Evolutionary conservation across 2,797 vertebrate genomes (phyloP).

Genomic region (Uromys caudimaculatus): DNA sequence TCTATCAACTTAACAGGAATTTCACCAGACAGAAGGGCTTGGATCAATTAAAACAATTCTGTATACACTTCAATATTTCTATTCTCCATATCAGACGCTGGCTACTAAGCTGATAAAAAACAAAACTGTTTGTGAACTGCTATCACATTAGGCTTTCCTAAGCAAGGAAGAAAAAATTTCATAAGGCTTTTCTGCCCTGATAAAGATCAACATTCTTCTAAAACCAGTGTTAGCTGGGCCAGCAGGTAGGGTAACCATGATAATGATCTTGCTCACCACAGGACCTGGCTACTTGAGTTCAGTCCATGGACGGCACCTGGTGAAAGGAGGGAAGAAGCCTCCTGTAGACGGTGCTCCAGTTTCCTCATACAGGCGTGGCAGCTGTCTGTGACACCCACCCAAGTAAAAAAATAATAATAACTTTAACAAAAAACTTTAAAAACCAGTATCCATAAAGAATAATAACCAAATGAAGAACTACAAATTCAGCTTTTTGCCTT

Average conservation of each 20-base stretch:
- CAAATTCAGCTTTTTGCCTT: background rate
- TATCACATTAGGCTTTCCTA: background rate
- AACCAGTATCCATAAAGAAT: background rate
- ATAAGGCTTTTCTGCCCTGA: background rate
- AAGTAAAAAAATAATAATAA: background rate
- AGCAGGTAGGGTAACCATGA: rapidly evolving
- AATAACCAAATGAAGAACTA: background rate
- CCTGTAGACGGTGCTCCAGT: background rate
- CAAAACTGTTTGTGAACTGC: background rate
- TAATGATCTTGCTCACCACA: background rate
- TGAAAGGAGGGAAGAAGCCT: background rate
- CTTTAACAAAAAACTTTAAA: background rate
- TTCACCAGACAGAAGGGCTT: background rate
- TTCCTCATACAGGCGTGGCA: background rate
- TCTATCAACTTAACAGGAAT: background rate
- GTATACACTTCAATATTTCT: background rate
- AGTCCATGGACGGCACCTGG: background rate
- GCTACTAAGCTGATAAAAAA: background rate
- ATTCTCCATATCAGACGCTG: background rate
- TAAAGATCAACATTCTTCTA: background rate
- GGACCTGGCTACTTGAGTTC: background rate
- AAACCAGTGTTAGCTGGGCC: background rate
- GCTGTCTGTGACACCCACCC: background rate
- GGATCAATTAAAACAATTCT: background rate
- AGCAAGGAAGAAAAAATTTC: background rate